Evolutionary conservation across 2,797 vertebrate genomes (phyloP).

Genomic region (Moxostoma hubbsi): DNA sequence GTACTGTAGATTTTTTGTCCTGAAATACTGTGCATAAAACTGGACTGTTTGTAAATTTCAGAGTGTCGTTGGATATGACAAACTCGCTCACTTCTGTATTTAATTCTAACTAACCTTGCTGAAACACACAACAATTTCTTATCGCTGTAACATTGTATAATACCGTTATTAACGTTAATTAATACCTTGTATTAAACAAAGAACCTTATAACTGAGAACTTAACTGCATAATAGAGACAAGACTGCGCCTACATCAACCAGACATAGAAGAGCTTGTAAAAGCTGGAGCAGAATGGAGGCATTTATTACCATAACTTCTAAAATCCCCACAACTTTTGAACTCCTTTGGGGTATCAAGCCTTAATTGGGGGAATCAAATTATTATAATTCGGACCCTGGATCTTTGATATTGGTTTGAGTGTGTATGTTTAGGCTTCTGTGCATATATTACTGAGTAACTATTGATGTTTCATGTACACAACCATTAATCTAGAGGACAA

Average conservation of each 20-base stretch:
- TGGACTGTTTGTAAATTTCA: not conserved
- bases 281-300: constrained; percentile 28
- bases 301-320: not conserved
- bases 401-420: not conserved
- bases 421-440: not conserved
- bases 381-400: not conserved
- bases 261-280: constrained; percentile 30
- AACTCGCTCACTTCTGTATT: constrained; percentile 64
- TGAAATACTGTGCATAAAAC: no score
- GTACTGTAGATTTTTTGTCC: no score
- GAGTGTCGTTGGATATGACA: constrained; percentile 58
- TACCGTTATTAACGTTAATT: no score
- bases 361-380: no score
- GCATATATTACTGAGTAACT: not conserved
- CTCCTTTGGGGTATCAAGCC: no score
- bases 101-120: constrained; percentile 75
- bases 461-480: constrained; percentile 1
- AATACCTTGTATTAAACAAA: constrained; percentile 73
- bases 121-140: constrained; percentile 63
- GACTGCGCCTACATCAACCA: constrained; percentile 27
- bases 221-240: constrained; percentile 47
- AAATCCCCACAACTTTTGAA: not conserved
- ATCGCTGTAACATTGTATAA: no score
- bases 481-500: not conserved
- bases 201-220: constrained; percentile 33